A percentile compares a stretch with the other conserved stretches of the same genome.
These are phyloP conservation scores for Micrasema minimum DNA, from an alignment of 1,140 invertebrate species.

Conservation along the genomic window DNA sequence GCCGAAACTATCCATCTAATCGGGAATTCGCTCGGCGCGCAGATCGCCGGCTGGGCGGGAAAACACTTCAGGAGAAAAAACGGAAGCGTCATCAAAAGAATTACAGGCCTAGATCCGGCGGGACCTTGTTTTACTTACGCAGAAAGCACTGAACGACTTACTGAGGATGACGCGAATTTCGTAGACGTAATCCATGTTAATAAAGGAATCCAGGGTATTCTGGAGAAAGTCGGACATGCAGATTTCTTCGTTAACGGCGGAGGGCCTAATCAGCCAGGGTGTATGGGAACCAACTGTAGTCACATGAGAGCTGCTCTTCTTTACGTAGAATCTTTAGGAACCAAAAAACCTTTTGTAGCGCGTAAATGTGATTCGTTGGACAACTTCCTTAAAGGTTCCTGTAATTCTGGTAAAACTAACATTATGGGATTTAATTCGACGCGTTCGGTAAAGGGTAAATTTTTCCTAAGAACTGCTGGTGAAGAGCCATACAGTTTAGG, in stretches of 20 bases:
- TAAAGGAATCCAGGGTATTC: conserved; percentile 68
- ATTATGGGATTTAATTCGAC: conserved; percentile 68
- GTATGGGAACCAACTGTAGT: conserved; percentile 69
- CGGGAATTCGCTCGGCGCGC: conserved; percentile 73
- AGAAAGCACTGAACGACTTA: conserved; percentile 66
- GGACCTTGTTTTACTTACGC: conserved; percentile 65
- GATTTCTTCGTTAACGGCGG: conserved; percentile 76
- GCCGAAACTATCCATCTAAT: conserved; percentile 67
- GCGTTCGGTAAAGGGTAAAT: conserved; percentile 63
- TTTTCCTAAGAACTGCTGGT: conserved; percentile 61
- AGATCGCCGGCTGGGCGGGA: conserved; percentile 68
- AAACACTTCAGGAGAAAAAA: conserved; percentile 67
- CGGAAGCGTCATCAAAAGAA: conserved; percentile 58
- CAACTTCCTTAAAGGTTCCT: conserved; percentile 64
- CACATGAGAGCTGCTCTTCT: conserved; percentile 70
- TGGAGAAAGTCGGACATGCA: conserved; percentile 69
- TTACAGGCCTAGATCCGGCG: conserved; percentile 70
- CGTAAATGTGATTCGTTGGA: conserved; percentile 64
- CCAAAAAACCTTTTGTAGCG: conserved; percentile 66
- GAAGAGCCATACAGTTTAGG: conserved; percentile 41
- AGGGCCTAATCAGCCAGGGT: conserved; percentile 73
- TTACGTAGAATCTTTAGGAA: conserved; percentile 69
- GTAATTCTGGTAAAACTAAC: conserved; percentile 58
- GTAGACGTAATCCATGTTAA: conserved; percentile 76
- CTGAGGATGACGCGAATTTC: conserved; percentile 70